Evolutionary conservation across 2,113 vertebrate genomes (phyloP), one percentile per base, ranked within the genome.

Genomic region (Acanthisitta chloris): DNA sequence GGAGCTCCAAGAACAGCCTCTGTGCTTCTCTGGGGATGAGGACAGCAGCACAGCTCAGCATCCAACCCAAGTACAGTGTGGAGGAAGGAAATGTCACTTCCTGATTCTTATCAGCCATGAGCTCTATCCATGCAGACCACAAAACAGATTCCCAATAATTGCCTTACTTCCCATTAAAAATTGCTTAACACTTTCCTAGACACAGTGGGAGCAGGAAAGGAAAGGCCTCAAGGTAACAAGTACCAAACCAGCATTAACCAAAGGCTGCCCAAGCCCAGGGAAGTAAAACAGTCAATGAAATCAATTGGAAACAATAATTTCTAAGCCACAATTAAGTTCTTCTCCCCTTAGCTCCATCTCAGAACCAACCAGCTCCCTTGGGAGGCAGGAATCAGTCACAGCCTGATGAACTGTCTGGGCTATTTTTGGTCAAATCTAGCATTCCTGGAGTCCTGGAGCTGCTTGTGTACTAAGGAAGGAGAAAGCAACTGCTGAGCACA

Each of bases 361-460:
- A 61, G 71, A 88, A 86, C 48, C 73, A 88, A 88, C 25, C 66
- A 62, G 0, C 42, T 88, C 49, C 24, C 76, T 28, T 14, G 64
- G 62, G 79, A 90, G 72, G 45, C 42, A 74, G 61, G 82, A 66
- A 70, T 67, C 69, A 48, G 14, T 16, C 10, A 1, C 5, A 42
- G 80, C 40, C 65, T 23, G 20, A 69, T 85, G 69, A 73, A 76
- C 65, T 28, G 49, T 61, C 59, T 64, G 80, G 69, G 10, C 66
- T 95, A 72, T 91, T 94, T 93, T 92, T 92, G 89, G 69, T 23
- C 45, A 64, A 93, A 64, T 55, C 55, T 61, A 78, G 58, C 88
- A 88, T 92, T 93, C 86, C 86, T 69, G 21, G 71, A 57, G 74
- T 8, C 31, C 48, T 78, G 55, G 9, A 51, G 79, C 76, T 81